Base-by-base conservation (phyloP, 2,113 vertebrate genomes). In the Pachycephala philippinensis region DNA sequence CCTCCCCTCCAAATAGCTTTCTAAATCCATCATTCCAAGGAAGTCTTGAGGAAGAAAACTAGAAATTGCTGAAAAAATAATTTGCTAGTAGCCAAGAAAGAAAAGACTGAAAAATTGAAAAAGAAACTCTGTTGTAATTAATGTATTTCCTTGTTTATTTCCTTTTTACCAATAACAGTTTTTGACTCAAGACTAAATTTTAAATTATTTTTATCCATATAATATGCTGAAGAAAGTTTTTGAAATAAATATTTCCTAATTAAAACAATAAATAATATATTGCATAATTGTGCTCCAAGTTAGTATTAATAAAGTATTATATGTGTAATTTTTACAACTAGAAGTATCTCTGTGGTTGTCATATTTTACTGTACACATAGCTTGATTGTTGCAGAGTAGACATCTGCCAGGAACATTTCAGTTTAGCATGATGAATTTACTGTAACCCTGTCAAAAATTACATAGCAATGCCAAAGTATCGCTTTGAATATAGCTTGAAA, bases 401-500 rank as follows among this genome's bases (percentile, higher is more conserved):
- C 98, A 99, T 97, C 96, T 99, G 98, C 98, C 99, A 99, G 98
- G 98, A 99, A 99, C 98, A 98, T 99, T 99, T 99, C 98, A 98
- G 97, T 98, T 98, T 98, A 98, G 98, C 98, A 98, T 98, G 98
- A 98, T 98, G 98, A 99, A 98, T 99, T 98, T 98, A 98, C 98
- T 97, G 96, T 98, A 97, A 97, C 97, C 98, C 98, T 99, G 98
- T 99, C 98, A 99, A 98, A 98, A 98, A 98, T 99, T 97, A 98
- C 98, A 97, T 99, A 98, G 98, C 98, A 98, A 98, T 94, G 97
- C 98, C 97, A 84, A 97, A 98, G 97, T 93, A 97, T 98, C 56
- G 91, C 98, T 98, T 98, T 97, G 98, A 98, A 98, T 98, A 93
- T 91, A 95, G 82, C 72, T 90, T 97, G 97, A 97, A 97, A 97